A percentile compares a stretch with the other conserved stretches of the same genome.
These are phyloP conservation scores for Ostrea edulis DNA, from an alignment of 1,140 invertebrate species.

Conservation along the genomic window DNA sequence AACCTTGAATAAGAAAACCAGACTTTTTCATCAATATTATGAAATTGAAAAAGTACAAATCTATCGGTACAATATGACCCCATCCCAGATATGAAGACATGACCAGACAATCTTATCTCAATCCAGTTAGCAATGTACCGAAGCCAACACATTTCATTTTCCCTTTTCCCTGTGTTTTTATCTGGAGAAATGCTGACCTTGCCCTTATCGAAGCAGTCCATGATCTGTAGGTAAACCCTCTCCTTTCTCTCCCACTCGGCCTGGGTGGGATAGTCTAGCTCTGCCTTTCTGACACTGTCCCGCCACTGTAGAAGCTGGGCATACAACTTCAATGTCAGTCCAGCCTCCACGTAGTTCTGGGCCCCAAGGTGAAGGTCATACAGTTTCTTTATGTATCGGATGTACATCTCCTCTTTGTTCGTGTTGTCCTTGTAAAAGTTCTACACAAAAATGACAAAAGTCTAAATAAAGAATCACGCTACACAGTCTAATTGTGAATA, in stretches of 20 bases:
- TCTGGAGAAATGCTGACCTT: constrained; percentile 65
- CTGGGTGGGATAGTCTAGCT: constrained; percentile 83
- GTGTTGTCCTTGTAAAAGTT: constrained; percentile 82
- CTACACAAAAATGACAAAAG: constrained; percentile 80
- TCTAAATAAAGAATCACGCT: not conserved
- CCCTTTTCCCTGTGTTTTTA: not conserved
- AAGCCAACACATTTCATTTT: not conserved
- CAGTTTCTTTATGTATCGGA: constrained; percentile 77
- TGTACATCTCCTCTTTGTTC: constrained; percentile 75
- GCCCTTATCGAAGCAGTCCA: constrained; percentile 75
- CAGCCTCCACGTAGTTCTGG: constrained; percentile 76
- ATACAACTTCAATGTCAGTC: constrained; percentile 80
- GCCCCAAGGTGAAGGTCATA: constrained; percentile 72
- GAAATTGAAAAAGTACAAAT: not conserved
- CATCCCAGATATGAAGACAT: not conserved
- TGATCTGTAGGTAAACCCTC: constrained; percentile 71
- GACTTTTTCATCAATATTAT: not conserved
- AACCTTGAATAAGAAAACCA: constrained; percentile 82
- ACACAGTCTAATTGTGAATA: too few relatives aligned
- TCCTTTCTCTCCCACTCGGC: constrained; percentile 78
- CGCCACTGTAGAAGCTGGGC: constrained; percentile 77
- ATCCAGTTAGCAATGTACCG: too few relatives aligned
- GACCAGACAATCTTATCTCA: not conserved
- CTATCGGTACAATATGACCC: not conserved
- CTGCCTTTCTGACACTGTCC: constrained; percentile 62